These are phyloP conservation scores for Colletes collaris DNA, from an alignment of 2,888 invertebrate genomes.

Conservation along the genomic window DNA sequence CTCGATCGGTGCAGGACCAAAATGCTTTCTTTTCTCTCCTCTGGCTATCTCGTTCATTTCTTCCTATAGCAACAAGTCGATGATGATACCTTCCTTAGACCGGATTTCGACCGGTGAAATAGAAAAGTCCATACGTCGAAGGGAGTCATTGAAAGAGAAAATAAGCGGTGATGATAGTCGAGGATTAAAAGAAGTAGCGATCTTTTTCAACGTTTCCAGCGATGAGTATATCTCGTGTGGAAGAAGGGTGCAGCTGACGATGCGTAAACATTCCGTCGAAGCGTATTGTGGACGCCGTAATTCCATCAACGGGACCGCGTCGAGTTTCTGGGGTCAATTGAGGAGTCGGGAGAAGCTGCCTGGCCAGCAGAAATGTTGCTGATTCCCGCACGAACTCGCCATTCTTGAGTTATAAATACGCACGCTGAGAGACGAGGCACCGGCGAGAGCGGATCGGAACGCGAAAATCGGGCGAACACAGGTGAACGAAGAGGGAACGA, in stretches of 20 bases:
- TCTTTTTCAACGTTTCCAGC: neutral
- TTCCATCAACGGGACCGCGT: conserved; percentile 56
- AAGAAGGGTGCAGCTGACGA: conserved; percentile 23
- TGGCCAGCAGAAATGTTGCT: conserved; percentile 42
- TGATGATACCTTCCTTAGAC: too few species aligned
- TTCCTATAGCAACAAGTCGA: too few species aligned
- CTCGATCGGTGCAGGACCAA: too few species aligned
- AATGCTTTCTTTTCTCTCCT: too few species aligned
- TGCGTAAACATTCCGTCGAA: conserved; percentile 38
- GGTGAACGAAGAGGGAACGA: conserved; percentile 44
- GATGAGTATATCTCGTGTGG: neutral
- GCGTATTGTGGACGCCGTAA: conserved; percentile 54
- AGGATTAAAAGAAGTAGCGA: neutral
- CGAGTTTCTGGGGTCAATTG: conserved; percentile 10
- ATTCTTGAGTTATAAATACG: conserved; percentile 80
- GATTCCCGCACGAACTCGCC: conserved; percentile 71
- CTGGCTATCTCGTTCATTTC: too few species aligned
- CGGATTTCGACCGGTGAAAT: too few species aligned
- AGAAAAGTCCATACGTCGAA: too few species aligned
- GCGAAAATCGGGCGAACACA: conserved; percentile 39
- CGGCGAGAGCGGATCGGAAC: conserved; percentile 47
- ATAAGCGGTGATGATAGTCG: too few species aligned
- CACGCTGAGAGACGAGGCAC: conserved; percentile 20
- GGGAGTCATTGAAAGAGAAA: too few species aligned
- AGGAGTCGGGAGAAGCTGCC: neutral